Conservation (phyloP, 2,888 invertebrate species). For the Aphelenchoides bicaudatus region DNA sequence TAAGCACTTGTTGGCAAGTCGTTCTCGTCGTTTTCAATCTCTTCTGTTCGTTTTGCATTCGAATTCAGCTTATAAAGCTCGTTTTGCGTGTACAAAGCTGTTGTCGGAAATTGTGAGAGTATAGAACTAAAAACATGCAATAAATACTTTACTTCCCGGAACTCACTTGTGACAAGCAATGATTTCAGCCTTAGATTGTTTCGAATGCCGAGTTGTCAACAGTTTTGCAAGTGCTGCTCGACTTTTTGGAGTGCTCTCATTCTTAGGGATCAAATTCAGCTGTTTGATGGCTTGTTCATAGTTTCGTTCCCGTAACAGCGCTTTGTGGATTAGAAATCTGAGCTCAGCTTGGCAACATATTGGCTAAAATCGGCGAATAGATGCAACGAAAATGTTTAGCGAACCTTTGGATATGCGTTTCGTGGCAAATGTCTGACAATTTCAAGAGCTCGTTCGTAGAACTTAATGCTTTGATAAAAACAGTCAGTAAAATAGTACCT, state of each 20-base stretch:
- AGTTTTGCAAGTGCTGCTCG: slow-evolving; percentile 11
- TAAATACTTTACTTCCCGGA: neutral
- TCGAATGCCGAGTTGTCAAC: neutral
- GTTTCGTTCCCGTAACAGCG: neutral
- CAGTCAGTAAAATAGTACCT: neutral
- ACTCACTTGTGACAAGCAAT: neutral
- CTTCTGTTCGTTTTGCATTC: neutral
- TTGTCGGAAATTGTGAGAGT: slow-evolving; percentile 1
- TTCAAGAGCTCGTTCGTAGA: slow-evolving; percentile 3
- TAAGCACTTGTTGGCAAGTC: neutral
- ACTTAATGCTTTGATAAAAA: neutral
- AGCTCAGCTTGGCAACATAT: slow-evolving; percentile 2
- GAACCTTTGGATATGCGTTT: neutral
- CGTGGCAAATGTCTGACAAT: neutral
- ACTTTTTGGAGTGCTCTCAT: slow-evolving; percentile 8
- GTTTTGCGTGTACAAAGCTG: neutral
- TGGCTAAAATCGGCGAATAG: neutral
- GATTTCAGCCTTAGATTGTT: neutral
- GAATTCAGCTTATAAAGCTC: neutral
- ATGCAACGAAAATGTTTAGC: neutral
- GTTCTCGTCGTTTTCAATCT: slow-evolving; percentile 6
- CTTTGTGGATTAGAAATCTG: slow-evolving; percentile 7
- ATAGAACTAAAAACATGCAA: neutral
- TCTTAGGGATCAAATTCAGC: slow-evolving; percentile 3
- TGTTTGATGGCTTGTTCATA: neutral